Percentiles rank a stretch among this genome's conserved stretches.
Conservation (phyloP, 2,113 vertebrate genomes). For the Tor tambroides region DNA sequence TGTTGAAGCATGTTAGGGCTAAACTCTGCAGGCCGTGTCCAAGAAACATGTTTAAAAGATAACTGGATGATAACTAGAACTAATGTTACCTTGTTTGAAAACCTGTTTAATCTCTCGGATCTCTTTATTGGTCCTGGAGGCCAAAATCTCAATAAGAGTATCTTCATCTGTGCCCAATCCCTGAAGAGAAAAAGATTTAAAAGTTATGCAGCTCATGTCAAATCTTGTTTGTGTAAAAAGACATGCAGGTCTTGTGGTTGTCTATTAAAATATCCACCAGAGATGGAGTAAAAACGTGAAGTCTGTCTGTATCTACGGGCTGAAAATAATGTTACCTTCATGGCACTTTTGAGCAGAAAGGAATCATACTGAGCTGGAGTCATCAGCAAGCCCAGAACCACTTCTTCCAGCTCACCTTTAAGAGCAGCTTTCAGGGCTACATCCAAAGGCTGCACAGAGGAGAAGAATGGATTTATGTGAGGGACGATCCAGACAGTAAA, state of each 20-base stretch:
- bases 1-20: neutral
- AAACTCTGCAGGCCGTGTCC: neutral
- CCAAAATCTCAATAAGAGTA: conserved; percentile 87
- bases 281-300: neutral
- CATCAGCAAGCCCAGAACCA: conserved; percentile 85
- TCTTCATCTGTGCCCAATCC: conserved; percentile 93
- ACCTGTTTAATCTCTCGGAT: conserved; percentile 79
- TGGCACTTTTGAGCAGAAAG: conserved; percentile 79
- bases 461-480: neutral
- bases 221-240: too few species aligned
- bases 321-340: conserved; percentile 69
- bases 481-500: neutral
- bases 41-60: neutral
- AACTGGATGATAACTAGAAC: neutral
- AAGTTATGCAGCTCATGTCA: neutral
- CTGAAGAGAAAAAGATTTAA: conserved; percentile 70
- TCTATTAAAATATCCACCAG: neutral
- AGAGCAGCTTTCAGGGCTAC: conserved; percentile 82
- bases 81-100: conserved; percentile 83
- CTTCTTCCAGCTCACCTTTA: conserved; percentile 84
- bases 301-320: neutral
- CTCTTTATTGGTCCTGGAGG: conserved; percentile 85
- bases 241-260: too few species aligned
- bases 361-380: conserved; percentile 92
- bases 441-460: conserved; percentile 79